Percentiles rank a stretch among this genome's conserved stretches.
These are phyloP conservation scores for Amphimallon solstitiale DNA, from an alignment of 2,888 invertebrate genomes.

Conservation along the genomic window DNA sequence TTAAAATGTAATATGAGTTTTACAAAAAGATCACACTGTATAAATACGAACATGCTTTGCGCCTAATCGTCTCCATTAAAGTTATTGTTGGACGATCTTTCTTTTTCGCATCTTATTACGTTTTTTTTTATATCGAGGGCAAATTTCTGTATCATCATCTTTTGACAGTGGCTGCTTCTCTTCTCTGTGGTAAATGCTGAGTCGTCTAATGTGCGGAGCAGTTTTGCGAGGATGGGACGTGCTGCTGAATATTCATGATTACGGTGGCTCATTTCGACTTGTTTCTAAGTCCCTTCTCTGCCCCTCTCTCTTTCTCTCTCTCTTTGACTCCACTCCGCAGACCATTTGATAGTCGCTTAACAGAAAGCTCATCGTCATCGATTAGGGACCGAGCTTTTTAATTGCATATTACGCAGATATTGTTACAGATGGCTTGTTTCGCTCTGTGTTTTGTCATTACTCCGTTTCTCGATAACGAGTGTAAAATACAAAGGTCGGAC, in stretches of 20 bases:
- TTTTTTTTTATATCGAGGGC: not conserved
- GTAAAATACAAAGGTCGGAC: constrained; percentile 7
- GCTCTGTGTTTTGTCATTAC: constrained; percentile 14
- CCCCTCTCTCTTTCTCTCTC: no score
- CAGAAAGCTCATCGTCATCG: constrained; percentile 49
- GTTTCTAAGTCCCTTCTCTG: constrained; percentile 27
- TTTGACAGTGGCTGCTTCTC: constrained; percentile 8
- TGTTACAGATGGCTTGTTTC: constrained; percentile 30
- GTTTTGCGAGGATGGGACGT: constrained; percentile 36
- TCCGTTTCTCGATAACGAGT: not conserved
- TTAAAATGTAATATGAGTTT: no score
- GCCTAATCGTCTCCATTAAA: no score
- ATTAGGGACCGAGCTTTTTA: constrained; percentile 47
- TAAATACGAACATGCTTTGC: no score
- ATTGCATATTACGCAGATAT: constrained; percentile 33
- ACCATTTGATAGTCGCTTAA: constrained; percentile 42
- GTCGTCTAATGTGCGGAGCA: constrained; percentile 29
- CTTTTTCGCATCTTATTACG: not conserved
- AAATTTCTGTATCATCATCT: constrained; percentile 25
- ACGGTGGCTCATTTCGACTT: constrained; percentile 41
- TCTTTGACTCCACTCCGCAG: not conserved
- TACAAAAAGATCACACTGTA: no score
- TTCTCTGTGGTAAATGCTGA: constrained; percentile 28
- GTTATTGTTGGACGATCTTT: not conserved
- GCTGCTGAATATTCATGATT: constrained; percentile 43